These are phyloP conservation scores for Papilio gigon DNA, from an alignment of 2,888 invertebrate genomes.

Conservation along the genomic window DNA sequence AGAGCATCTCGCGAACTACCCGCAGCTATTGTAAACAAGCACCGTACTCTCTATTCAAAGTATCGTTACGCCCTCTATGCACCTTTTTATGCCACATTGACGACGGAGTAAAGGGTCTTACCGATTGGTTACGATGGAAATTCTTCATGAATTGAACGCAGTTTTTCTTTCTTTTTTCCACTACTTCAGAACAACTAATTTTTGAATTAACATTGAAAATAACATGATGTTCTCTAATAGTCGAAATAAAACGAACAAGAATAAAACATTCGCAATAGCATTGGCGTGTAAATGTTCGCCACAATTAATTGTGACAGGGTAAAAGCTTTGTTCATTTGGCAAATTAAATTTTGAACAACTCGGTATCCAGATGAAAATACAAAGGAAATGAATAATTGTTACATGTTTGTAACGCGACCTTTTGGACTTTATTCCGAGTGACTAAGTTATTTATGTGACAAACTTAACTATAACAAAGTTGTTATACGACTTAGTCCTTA, in stretches of 20 bases:
- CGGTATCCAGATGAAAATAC: constrained; percentile 55
- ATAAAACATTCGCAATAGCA: constrained; percentile 58
- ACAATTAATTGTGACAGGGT: constrained; percentile 68
- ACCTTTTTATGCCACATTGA: constrained; percentile 68
- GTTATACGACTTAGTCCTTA: constrained; percentile 49
- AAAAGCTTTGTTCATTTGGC: constrained; percentile 69
- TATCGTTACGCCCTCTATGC: constrained; percentile 72
- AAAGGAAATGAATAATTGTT: constrained; percentile 52
- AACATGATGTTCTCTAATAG: constrained; percentile 18
- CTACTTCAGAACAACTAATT: not conserved
- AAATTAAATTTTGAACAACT: constrained; percentile 66
- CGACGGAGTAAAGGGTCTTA: constrained; percentile 66
- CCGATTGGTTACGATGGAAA: constrained; percentile 56
- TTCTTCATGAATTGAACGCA: constrained; percentile 55
- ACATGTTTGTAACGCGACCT: constrained; percentile 45
- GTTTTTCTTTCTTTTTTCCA: constrained; percentile 42
- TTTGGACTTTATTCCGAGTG: constrained; percentile 45
- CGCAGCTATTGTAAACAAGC: constrained; percentile 79
- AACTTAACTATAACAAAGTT: constrained; percentile 38
- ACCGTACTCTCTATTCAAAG: constrained; percentile 76
- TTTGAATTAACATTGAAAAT: not conserved
- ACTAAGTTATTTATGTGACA: constrained; percentile 43
- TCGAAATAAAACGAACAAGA: constrained; percentile 44
- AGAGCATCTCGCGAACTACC: constrained; percentile 77
- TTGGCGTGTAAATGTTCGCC: constrained; percentile 60